These are phyloP conservation scores for Meta bourneti DNA, from an alignment of 2,888 invertebrate species.

Conservation along the genomic window DNA sequence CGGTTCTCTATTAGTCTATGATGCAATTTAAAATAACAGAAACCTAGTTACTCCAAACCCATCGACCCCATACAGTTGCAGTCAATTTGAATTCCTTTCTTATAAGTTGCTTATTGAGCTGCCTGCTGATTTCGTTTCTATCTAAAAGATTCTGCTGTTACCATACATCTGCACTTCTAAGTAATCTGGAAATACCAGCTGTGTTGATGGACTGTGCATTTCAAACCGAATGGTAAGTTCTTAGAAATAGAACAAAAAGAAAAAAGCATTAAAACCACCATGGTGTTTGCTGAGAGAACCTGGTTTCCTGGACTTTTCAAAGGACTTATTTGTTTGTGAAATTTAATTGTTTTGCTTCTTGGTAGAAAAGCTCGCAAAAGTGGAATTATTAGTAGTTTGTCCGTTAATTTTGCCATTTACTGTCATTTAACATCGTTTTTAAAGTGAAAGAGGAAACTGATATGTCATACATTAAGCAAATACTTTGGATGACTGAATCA, in stretches of 20 bases:
- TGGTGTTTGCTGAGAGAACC: too few species aligned
- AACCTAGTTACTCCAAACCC: neutral
- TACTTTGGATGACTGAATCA: too few species aligned
- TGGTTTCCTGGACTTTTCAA: too few species aligned
- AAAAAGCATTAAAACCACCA: neutral
- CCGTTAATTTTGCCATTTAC: too few species aligned
- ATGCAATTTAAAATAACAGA: neutral
- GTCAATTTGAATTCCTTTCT: neutral
- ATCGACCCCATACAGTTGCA: neutral
- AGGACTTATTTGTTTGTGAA: too few species aligned
- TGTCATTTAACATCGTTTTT: too few species aligned
- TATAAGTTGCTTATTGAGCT: neutral
- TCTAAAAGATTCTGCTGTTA: neutral
- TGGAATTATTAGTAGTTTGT: too few species aligned
- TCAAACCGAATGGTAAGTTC: neutral
- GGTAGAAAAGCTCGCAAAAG: too few species aligned
- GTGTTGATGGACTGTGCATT: neutral
- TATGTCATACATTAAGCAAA: too few species aligned
- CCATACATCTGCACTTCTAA: neutral
- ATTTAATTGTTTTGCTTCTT: too few species aligned
- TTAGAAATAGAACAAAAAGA: neutral
- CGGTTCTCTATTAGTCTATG: neutral
- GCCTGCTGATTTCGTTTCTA: neutral
- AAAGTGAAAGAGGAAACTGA: too few species aligned
- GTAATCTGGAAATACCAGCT: neutral